Conservation (phyloP, 2,888 invertebrate genomes). For the Torymus tubicola region DNA sequence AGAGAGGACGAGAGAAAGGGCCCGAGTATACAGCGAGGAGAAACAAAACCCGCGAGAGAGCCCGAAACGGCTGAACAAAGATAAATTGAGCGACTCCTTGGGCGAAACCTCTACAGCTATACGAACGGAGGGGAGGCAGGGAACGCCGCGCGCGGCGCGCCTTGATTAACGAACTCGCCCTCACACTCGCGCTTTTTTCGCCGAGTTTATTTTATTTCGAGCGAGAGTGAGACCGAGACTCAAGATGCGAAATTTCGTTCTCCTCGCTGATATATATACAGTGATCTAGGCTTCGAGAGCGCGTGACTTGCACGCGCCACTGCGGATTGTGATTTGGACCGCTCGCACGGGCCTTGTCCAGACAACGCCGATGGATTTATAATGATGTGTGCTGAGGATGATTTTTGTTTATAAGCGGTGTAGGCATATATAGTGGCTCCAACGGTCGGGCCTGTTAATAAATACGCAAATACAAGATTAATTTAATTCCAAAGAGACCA, state of each 20-base stretch:
- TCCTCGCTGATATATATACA: not conserved
- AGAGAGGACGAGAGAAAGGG: not conserved
- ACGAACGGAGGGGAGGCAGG: not conserved
- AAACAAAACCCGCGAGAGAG: slow-evolving; percentile 10
- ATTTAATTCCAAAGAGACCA: too few species aligned
- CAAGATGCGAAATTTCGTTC: not conserved
- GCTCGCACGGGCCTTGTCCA: not conserved
- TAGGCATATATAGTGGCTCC: too few species aligned
- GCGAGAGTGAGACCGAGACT: too few species aligned
- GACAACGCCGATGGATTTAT: slow-evolving; percentile 34
- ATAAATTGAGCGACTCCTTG: slow-evolving; percentile 52
- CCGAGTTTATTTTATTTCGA: too few species aligned
- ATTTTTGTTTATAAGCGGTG: not conserved
- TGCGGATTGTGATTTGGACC: slow-evolving; percentile 15
- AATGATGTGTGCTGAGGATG: slow-evolving; percentile 4
- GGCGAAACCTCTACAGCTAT: slow-evolving; percentile 20
- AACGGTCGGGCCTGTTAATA: too few species aligned
- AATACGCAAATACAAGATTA: too few species aligned
- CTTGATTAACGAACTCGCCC: slow-evolving; percentile 53
- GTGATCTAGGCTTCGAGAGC: not conserved
- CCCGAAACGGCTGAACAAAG: slow-evolving; percentile 32
- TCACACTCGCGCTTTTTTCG: too few species aligned
- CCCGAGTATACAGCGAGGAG: not conserved
- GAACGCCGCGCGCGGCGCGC: slow-evolving; percentile 2
- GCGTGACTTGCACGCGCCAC: slow-evolving; percentile 47